Conservation (phyloP, 2,797 vertebrate genomes). For the Cirrhinus molitorella region DNA sequence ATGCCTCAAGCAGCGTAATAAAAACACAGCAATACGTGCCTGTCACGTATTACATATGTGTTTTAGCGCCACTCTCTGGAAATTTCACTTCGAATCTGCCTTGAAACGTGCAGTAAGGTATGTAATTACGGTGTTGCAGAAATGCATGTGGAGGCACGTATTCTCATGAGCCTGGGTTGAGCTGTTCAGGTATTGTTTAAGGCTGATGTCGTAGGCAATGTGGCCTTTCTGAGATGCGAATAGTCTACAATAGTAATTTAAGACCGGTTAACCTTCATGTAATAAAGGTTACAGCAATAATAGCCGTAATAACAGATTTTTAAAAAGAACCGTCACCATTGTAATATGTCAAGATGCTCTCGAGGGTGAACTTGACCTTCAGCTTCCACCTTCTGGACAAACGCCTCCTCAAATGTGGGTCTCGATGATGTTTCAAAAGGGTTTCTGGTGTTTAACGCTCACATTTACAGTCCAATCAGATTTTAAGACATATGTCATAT, state of each 20-base stretch:
- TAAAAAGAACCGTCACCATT: neutral
- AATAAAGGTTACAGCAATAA: conserved; percentile 28
- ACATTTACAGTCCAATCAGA: neutral
- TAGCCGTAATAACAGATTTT: conserved; percentile 15
- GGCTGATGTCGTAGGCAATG: neutral
- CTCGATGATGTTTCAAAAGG: neutral
- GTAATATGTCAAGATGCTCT: conserved; percentile 32
- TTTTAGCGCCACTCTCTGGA: too few relatives aligned
- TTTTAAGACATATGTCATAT: conserved; percentile 5
- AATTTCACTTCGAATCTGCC: too few relatives aligned
- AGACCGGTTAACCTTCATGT: conserved; percentile 28
- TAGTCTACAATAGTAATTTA: neutral
- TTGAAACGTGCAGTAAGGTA: too few relatives aligned
- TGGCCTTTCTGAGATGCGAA: neutral
- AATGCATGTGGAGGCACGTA: too few relatives aligned
- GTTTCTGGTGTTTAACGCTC: neutral
- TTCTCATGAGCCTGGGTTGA: too few relatives aligned
- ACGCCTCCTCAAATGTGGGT: neutral
- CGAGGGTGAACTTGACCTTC: conserved; percentile 21
- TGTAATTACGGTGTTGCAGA: too few relatives aligned
- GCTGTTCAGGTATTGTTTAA: neutral
- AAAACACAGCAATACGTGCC: too few relatives aligned
- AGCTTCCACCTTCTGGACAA: neutral
- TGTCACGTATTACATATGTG: too few relatives aligned
- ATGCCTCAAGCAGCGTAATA: too few relatives aligned